Evolutionary conservation across 2,113 vertebrate genomes (phyloP).

Genomic region (Ictidomys tridecemlineatus): DNA sequence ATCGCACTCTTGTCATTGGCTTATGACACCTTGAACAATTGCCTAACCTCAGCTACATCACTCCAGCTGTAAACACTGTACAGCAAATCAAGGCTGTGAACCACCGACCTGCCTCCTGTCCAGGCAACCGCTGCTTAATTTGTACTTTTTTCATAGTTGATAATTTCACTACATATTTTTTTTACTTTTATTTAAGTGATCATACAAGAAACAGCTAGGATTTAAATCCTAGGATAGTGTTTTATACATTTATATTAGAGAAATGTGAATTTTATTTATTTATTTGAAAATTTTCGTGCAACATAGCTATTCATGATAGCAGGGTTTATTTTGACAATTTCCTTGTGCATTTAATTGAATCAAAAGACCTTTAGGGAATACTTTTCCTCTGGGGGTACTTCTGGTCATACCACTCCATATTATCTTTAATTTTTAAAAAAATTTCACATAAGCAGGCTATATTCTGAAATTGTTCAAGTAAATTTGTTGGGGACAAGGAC

Average conservation of each 20-base stretch:
- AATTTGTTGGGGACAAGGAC: background rate
- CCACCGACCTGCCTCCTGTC: background rate
- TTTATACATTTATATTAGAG: too few relatives aligned
- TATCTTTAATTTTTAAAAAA: background rate
- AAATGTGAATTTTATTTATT: too few relatives aligned
- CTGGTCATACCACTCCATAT: background rate
- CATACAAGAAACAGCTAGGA: too few relatives aligned
- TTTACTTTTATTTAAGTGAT: too few relatives aligned
- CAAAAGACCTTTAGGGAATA: background rate
- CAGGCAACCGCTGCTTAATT: background rate
- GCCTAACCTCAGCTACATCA: too few relatives aligned
- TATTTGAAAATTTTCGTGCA: too few relatives aligned
- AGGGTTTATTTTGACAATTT: too few relatives aligned
- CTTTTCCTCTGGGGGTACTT: background rate
- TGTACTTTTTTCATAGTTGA: background rate
- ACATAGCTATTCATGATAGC: too few relatives aligned
- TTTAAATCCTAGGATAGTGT: too few relatives aligned
- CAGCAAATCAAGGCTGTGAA: background rate
- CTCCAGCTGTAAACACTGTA: fast-evolving
- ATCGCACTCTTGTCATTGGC: background rate
- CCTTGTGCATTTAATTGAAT: background rate
- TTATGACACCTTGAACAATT: background rate
- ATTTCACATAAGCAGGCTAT: background rate
- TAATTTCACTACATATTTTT: background rate
- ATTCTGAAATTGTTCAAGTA: background rate